A percentile compares a stretch with the other conserved stretches of the same genome.
phyloP scores from a whole-genome alignment of 2,888 invertebrate species.

The Torymus auratus region DNA sequence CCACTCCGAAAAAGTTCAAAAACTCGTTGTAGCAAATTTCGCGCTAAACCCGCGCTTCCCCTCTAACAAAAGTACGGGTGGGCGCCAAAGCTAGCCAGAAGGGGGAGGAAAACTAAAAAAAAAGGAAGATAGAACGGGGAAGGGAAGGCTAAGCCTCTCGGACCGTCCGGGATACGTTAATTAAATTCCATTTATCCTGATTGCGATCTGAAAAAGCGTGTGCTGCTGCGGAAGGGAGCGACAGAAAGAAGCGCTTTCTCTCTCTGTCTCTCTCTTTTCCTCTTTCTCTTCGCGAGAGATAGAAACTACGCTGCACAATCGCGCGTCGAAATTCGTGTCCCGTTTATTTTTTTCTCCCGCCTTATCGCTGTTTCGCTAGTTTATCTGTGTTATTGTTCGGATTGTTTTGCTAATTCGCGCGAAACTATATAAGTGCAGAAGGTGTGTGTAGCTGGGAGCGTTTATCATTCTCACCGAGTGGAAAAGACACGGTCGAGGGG shows the following conservation, averaged over 20 bases:
- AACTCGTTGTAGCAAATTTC: conserved; percentile 23
- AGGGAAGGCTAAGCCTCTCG: conserved; percentile 14
- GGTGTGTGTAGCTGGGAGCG: too few relatives aligned
- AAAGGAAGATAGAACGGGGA: neutral
- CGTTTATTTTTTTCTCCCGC: too few relatives aligned
- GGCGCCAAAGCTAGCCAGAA: neutral
- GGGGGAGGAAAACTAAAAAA: neutral
- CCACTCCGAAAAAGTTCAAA: neutral
- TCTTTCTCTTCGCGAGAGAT: too few relatives aligned
- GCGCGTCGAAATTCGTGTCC: too few relatives aligned
- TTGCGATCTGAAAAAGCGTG: conserved; percentile 60
- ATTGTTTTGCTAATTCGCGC: too few relatives aligned
- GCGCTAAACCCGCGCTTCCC: neutral
- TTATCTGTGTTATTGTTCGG: too few relatives aligned
- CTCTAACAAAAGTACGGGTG: neutral
- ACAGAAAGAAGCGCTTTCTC: neutral
- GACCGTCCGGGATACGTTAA: conserved; percentile 54
- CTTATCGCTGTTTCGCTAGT: too few relatives aligned
- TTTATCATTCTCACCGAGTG: too few relatives aligned
- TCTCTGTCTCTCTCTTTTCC: neutral
- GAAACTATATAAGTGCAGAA: too few relatives aligned
- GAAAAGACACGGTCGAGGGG: too few relatives aligned
- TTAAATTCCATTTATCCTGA: conserved; percentile 66
- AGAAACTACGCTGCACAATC: too few relatives aligned
- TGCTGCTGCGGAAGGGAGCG: too few relatives aligned